Conservation (phyloP, 2,113 vertebrate genomes). For the Syngnathus floridae region DNA sequence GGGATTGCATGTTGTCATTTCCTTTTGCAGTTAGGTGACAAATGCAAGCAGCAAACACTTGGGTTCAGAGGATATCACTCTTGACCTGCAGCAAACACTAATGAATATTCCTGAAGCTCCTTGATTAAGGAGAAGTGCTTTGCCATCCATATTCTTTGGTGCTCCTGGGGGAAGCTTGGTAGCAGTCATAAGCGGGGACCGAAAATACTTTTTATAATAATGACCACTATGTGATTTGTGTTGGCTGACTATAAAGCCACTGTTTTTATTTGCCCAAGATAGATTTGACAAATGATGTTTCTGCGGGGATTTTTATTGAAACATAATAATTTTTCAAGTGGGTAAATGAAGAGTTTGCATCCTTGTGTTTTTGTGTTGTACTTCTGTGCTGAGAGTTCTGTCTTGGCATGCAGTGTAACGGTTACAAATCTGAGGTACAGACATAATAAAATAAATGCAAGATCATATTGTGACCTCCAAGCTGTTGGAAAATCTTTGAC, state of each 20-base stretch:
- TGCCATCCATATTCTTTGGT: background rate
- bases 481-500: too few relatives aligned
- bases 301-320: background rate
- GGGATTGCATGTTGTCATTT: background rate
- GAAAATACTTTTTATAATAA: conserved; percentile 3
- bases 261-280: background rate
- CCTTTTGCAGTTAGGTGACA: background rate
- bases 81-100: background rate
- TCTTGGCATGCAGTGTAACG: background rate
- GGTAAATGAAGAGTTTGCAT: background rate
- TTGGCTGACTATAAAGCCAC: background rate
- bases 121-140: conserved; percentile 1
- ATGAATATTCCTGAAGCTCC: background rate
- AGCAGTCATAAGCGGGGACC: background rate
- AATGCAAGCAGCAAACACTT: conserved; percentile 1
- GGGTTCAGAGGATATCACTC: background rate
- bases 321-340: too few relatives aligned
- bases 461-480: too few relatives aligned
- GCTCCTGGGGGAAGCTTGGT: background rate
- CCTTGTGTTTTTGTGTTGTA: background rate
- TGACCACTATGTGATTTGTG: background rate
- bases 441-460: too few relatives aligned
- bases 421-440: too few relatives aligned
- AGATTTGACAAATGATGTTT: background rate
- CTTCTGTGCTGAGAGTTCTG: background rate